Conservation (phyloP, 2,888 invertebrate species). For the Elgonia sp. region DNA sequence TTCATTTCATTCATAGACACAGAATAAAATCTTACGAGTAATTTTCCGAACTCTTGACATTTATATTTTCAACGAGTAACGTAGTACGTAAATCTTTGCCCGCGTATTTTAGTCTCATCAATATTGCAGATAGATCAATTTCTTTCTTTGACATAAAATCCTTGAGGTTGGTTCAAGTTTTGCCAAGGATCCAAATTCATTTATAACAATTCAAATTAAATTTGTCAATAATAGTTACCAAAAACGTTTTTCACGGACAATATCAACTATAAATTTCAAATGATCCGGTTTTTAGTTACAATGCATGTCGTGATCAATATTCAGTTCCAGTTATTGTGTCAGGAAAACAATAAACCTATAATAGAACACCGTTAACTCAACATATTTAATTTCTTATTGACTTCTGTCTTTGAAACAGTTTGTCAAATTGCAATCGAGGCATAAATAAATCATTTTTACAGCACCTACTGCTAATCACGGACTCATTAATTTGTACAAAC, state of each 20-base stretch:
- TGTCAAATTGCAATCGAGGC: background rate
- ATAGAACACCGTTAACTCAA: background rate
- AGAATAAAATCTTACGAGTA: slow-evolving; percentile 16
- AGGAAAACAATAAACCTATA: background rate
- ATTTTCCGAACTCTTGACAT: slow-evolving; percentile 47
- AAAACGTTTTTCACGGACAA: background rate
- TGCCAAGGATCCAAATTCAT: background rate
- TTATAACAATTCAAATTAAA: background rate
- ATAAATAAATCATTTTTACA: background rate
- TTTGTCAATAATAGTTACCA: background rate
- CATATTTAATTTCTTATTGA: background rate
- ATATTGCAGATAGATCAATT: slow-evolving; percentile 29
- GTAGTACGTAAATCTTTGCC: slow-evolving; percentile 28
- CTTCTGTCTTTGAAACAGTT: background rate
- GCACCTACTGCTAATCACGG: background rate
- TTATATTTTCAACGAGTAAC: slow-evolving; percentile 19
- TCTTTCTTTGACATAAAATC: slow-evolving; percentile 15
- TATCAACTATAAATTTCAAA: background rate
- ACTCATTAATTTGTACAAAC: background rate
- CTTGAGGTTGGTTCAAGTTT: background rate
- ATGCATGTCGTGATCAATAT: slow-evolving; percentile 8
- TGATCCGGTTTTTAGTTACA: background rate
- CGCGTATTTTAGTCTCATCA: slow-evolving; percentile 17
- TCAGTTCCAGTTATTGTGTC: background rate
- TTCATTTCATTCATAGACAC: slow-evolving; percentile 41